Base-by-base conservation (phyloP, 2,113 vertebrate species). In the Bujurquina vittata region DNA sequence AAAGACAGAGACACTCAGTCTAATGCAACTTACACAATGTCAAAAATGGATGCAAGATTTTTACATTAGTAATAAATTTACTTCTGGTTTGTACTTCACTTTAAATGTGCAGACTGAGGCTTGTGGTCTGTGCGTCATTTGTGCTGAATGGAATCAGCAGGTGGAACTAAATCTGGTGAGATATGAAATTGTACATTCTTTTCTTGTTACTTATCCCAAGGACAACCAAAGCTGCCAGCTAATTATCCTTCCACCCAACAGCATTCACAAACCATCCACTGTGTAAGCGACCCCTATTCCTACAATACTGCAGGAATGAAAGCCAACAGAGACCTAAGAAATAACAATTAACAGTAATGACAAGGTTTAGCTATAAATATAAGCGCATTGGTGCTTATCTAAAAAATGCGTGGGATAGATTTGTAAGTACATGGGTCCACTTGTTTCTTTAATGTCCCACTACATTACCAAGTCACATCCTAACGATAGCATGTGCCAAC, bases 181-280 rank as follows among this genome's bases (percentile, higher is more conserved):
- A 78, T 35, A 63, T 52, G 40, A 63, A 84, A 83, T 74, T 57
- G 11, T 81, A 8, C 49, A 29, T 22, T 31, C 65, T 33, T 26
- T 56, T 67, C 49, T 79, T 7, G 11, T 3, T n/a, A 26, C 14
- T 31, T 67, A 31, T 26, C 79, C 23, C 22, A 29, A 10, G 56
- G 35, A 15, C 4, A 22, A 11, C 10, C 12, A 46, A 58, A 23
- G 57, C 10, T 23, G 10, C 72, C 55, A 55, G 11, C 63, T 82
- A 65, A 65, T 52, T 72, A 14, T 49, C 46, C 14, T 52, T 69
- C 26, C 22, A 72, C 31, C 23, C 26, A 33, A 80, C 69, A 88
- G 55, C 14, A 72, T 60, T 85, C 18, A 31, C 29, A 76, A 23
- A 40, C 2, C 22, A 22, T 62, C 37, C 40, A 33, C 65, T 26